Percentiles rank a stretch among this genome's conserved stretches.
Conservation (phyloP, 2,797 vertebrate species). For the Myiotriccus ornatus region DNA sequence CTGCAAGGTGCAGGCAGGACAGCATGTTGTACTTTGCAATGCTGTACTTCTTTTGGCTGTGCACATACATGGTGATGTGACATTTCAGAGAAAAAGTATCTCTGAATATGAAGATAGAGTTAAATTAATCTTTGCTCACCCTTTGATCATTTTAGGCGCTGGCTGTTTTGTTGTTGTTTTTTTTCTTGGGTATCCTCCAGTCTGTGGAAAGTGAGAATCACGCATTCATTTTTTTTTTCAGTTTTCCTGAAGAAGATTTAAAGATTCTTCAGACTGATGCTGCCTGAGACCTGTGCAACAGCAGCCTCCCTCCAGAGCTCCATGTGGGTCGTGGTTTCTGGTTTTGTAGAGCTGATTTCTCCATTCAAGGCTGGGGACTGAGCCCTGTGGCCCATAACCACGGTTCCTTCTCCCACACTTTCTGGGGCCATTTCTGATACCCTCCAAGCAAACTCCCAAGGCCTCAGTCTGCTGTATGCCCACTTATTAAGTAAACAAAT, state of each 20-base stretch:
- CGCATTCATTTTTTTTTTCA: neutral
- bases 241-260: neutral
- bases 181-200: neutral
- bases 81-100: neutral
- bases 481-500: neutral
- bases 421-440: neutral
- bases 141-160: neutral
- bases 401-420: neutral
- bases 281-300: neutral
- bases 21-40: neutral
- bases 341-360: neutral
- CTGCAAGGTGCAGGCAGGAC: neutral
- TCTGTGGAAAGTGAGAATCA: neutral
- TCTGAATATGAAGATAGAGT: neutral
- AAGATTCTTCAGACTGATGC: neutral
- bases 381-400: neutral
- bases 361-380: neutral
- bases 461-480: neutral
- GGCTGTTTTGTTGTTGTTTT: accelerated
- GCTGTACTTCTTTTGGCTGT: neutral
- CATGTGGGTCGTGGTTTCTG: neutral
- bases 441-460: neutral
- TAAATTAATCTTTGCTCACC: neutral
- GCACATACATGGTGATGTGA: neutral
- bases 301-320: neutral